A percentile compares a stretch with the other conserved stretches of the same genome.
phyloP scores from a whole-genome alignment of 2,797 vertebrate genomes.

The Enteromius trimaculatus region DNA sequence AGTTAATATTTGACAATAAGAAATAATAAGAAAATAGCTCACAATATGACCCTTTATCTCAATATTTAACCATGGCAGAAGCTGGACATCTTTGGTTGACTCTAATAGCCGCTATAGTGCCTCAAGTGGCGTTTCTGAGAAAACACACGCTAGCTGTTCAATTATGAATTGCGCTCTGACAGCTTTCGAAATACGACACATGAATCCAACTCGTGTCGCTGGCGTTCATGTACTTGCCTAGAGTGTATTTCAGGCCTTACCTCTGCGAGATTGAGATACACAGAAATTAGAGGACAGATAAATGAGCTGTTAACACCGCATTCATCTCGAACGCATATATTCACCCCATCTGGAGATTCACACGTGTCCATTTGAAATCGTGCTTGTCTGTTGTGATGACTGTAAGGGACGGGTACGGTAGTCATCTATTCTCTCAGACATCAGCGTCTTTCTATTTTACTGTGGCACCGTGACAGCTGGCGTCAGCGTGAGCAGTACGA shows the following conservation, averaged over 20 bases:
- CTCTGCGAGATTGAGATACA: neutral
- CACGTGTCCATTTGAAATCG: neutral
- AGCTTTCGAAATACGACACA: conserved; percentile 1
- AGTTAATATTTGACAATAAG: neutral
- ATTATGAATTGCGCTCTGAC: neutral
- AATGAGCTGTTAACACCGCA: conserved; percentile 23
- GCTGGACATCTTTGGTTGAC: neutral
- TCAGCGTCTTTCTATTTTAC: conserved; percentile 33
- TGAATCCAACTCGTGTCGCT: neutral
- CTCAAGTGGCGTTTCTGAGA: neutral
- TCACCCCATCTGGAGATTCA: conserved; percentile 1
- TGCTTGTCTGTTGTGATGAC: conserved; percentile 12
- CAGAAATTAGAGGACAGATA: conserved; percentile 7
- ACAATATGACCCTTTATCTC: neutral
- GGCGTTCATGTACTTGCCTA: neutral
- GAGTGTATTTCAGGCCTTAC: conserved; percentile 1
- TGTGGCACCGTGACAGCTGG: conserved; percentile 43
- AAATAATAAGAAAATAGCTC: neutral
- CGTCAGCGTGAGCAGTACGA: neutral
- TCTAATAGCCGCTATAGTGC: neutral
- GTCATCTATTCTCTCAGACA: conserved; percentile 34
- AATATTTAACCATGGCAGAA: neutral
- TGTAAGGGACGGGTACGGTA: conserved; percentile 12
- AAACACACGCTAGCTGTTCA: neutral
- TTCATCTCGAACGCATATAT: conserved; percentile 9